Conservation (phyloP, 2,888 invertebrate species). For the Chymomyza amoena region DNA sequence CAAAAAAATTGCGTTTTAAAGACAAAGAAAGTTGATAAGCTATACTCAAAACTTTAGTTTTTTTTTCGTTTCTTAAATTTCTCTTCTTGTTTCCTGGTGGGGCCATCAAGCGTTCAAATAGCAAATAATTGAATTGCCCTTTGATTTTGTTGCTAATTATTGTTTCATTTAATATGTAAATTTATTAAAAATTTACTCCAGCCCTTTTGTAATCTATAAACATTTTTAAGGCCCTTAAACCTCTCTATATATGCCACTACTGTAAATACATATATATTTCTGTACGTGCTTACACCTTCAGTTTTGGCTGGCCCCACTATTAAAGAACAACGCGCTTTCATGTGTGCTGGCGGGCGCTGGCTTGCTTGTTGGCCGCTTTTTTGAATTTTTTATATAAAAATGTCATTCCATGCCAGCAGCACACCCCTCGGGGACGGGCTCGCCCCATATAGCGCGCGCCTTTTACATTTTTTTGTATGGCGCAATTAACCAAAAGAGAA, state of each 20-base stretch:
- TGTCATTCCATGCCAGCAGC: slow-evolving; percentile 29
- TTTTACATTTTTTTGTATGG: slow-evolving; percentile 6
- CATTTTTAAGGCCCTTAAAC: too few species aligned
- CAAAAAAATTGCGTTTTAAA: too few species aligned
- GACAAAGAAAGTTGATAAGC: too few species aligned
- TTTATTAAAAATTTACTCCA: neutral
- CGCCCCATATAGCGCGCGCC: neutral
- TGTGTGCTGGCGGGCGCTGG: neutral
- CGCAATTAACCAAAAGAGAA: slow-evolving; percentile 10
- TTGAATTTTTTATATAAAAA: slow-evolving; percentile 11
- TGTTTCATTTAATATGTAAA: too few species aligned
- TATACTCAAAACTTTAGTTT: too few species aligned
- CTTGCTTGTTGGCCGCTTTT: neutral
- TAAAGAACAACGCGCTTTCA: neutral
- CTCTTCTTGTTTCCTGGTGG: too few species aligned
- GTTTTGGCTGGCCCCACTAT: neutral
- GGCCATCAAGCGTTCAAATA: too few species aligned
- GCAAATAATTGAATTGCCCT: too few species aligned
- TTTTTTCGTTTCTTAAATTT: too few species aligned
- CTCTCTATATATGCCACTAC: neutral
- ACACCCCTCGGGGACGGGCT: neutral
- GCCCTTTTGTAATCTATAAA: too few species aligned
- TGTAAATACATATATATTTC: neutral
- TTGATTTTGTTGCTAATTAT: too few species aligned
- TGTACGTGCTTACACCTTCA: slow-evolving; percentile 3